Percentiles rank a stretch among this genome's conserved stretches.
phyloP scores from a whole-genome alignment of 2,797 vertebrate genomes.

The Pogonophryne albipinna region DNA sequence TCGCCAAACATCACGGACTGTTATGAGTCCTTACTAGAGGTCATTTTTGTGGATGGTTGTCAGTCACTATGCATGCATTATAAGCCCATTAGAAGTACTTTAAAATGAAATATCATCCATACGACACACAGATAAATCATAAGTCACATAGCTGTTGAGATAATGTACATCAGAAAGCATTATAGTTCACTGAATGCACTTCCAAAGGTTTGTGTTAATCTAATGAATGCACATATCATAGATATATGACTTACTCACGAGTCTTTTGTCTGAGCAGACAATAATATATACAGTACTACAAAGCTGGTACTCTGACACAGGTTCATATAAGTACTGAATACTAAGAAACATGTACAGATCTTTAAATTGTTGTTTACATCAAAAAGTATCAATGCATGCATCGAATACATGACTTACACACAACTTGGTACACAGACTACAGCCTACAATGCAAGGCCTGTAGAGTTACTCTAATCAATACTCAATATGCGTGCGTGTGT shows the following conservation, averaged over 20 bases:
- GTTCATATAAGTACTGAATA: neutral
- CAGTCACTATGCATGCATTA: too few species aligned
- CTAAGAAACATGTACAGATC: neutral
- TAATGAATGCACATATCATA: neutral
- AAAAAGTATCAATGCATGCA: neutral
- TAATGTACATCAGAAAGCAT: too few species aligned
- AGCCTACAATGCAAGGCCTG: accelerated
- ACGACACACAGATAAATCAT: too few species aligned
- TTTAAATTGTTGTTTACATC: neutral
- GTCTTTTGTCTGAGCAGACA: neutral
- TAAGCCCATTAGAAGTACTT: too few species aligned
- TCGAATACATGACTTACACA: neutral
- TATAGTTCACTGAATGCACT: too few species aligned
- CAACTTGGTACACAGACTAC: neutral
- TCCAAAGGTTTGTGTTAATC: too few species aligned
- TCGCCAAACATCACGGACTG: too few species aligned
- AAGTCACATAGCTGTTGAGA: too few species aligned
- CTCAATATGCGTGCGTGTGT: neutral
- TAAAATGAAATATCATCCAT: too few species aligned
- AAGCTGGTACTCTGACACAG: neutral
- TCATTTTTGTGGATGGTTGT: too few species aligned
- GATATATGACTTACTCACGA: neutral
- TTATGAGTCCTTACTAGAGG: too few species aligned
- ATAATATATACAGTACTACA: neutral
- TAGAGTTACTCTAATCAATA: neutral